A percentile compares a stretch with the other conserved stretches of the same genome.
These are phyloP conservation scores for Amazona ochrocephala DNA, from an alignment of 2,797 vertebrate genomes.

Conservation along the genomic window DNA sequence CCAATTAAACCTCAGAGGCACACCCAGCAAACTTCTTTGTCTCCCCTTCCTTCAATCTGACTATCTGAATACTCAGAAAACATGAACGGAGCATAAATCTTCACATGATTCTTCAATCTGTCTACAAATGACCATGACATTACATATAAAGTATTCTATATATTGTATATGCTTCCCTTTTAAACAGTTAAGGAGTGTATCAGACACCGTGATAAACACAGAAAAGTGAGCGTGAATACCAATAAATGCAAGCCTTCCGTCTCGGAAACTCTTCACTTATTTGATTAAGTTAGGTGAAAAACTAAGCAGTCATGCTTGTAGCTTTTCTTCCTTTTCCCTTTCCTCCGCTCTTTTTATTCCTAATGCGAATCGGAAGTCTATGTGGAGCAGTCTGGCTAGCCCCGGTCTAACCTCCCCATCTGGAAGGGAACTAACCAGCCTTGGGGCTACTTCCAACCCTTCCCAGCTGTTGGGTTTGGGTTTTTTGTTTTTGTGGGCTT, in stretches of 20 bases:
- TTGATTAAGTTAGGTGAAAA: conserved; percentile 97
- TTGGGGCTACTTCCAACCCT: conserved; percentile 99
- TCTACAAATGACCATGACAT: conserved; percentile 81
- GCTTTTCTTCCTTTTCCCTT: conserved; percentile 96
- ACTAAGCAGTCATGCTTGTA: conserved; percentile 96
- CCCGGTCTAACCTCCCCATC: conserved; percentile 98
- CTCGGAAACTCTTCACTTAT: conserved; percentile 97
- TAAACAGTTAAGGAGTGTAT: conserved; percentile 72
- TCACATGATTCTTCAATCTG: conserved; percentile 77
- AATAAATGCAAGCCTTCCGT: conserved; percentile 97
- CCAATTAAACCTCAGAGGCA: conserved; percentile 13
- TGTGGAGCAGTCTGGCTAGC: conserved; percentile 93
- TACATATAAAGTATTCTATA: conserved; percentile 68
- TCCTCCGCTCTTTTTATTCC: conserved; percentile 90
- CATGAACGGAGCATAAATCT: conserved; percentile 69
- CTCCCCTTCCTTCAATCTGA: conserved; percentile 24
- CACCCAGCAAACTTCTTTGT: conserved; percentile 41
- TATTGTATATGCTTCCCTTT: conserved; percentile 67
- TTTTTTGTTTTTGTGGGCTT: conserved; percentile 94
- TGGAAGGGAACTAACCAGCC: conserved; percentile 98
- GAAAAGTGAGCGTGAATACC: conserved; percentile 83
- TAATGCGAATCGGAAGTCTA: conserved; percentile 99
- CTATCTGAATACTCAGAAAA: conserved; percentile 53
- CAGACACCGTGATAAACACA: conserved; percentile 78
- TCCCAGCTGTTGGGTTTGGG: conserved; percentile 99